Conservation (phyloP, 1,140 invertebrate species). For the Drosophila saltans region DNA sequence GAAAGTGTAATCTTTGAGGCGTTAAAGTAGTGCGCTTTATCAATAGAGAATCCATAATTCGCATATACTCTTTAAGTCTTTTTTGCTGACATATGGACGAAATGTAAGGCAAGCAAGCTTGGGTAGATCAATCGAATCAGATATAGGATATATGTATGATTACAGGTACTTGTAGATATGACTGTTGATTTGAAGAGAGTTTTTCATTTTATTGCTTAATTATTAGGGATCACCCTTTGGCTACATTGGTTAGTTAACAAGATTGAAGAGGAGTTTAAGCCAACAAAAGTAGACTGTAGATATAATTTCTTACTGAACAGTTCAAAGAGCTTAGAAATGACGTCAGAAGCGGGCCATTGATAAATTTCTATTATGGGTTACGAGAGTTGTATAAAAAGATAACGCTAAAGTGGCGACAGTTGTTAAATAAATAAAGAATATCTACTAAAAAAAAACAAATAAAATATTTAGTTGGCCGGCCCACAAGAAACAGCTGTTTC, state of each 20-base stretch:
- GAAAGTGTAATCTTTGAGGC: too few relatives aligned
- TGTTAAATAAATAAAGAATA: constrained; percentile 52
- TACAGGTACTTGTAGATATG: too few relatives aligned
- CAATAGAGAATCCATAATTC: too few relatives aligned
- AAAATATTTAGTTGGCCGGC: constrained; percentile 47
- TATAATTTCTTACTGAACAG: constrained; percentile 11
- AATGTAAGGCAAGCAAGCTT: background rate
- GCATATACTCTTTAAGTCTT: too few relatives aligned
- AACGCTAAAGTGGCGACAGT: constrained; percentile 45
- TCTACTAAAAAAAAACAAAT: constrained; percentile 5
- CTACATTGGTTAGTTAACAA: background rate
- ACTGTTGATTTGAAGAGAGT: too few relatives aligned
- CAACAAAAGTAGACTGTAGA: background rate
- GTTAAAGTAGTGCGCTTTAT: too few relatives aligned
- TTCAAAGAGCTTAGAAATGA: constrained; percentile 58
- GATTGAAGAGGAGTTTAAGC: constrained; percentile 1
- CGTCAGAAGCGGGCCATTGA: constrained; percentile 48
- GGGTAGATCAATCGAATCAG: background rate
- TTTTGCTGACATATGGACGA: too few relatives aligned
- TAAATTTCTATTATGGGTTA: constrained; percentile 36
- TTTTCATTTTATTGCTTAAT: too few relatives aligned
- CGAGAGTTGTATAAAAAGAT: constrained; percentile 44
- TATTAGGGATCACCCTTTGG: too few relatives aligned
- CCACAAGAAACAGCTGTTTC: constrained; percentile 72
- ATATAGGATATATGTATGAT: background rate